Evolutionary conservation across 2,888 invertebrate genomes (phyloP), one percentile per base, ranked within the genome.

Genomic region (Epinotia nisella): DNA sequence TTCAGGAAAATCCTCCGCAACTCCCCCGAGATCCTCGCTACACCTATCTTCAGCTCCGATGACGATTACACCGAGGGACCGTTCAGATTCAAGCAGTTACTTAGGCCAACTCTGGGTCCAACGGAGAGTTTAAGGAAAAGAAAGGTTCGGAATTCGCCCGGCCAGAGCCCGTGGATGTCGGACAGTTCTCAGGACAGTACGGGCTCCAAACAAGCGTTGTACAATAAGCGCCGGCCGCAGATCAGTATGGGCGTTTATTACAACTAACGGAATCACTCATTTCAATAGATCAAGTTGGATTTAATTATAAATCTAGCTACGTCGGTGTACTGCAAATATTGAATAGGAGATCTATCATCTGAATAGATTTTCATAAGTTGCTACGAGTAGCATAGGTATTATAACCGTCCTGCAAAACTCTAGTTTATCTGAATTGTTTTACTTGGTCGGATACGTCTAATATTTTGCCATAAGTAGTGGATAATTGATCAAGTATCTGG

Each of bases 101-200:
- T 96, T 3, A 88, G 95, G 76, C 96, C 96, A 0, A 96, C 96
- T 0, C 89, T 95, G 71, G 95, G 95, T 1, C 96, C 96, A 0
- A 96, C 96, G 0, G 96, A 96, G 77, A 96, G 96, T 59, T 87
- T 96, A 66, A 91, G 96, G 24, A 96, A 96, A 81, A 90, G 95
- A 19, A 95, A 95, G 85, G 95, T 94, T 0, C 88, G 90, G 2
- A 92, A 89, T 68, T 88, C 91, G 0, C 85, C 91, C 2, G 88
- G 89, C 45, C 89, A 91, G 79, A 90, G 92, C 77, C 91, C 94
- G 0, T 93, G 93, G 93, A 86, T 92, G 87, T 93, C 93, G 0
- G 93, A 93, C 59, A 93, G 93, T 75, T 93, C 93, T 0, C 93
- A 92, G 74, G 93, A 93, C 74, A 93, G 93, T 74, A 87, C 84